Evolutionary conservation across 2,888 invertebrate species (phyloP), one percentile per base, ranked within the genome.

Genomic region (Laspeyria flexula): DNA sequence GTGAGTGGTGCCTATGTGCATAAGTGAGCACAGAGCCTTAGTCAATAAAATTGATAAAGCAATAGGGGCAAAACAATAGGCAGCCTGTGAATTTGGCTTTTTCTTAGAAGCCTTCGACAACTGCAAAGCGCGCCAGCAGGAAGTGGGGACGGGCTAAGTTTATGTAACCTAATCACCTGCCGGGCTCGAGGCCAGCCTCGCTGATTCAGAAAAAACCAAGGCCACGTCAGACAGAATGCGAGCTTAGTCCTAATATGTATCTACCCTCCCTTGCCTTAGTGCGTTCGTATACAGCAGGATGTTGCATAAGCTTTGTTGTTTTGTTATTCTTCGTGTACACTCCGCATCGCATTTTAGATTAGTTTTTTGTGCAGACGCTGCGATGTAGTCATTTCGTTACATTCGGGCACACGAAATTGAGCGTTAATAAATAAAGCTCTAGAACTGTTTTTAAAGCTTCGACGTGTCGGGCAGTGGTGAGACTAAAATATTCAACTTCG

Each of bases 161-260:
- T 91, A 90, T 90, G 91, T 91, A 92, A 92, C 89, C 86, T 89
- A 92, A 92, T 92, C 92, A 92, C 91, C 92, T 92, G 90, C 88
- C 83, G 65, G 53, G 79, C 77, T 83, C 86, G 86, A 87, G 89
- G 88, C 85, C 86, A 86, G 77, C 55, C 72, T 71, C 75, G 75
- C 67, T 71, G 72, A 75, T 82, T 83, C 78, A 84, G 81, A 88
- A 90, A 88, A 90, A 89, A 89, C 83, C 90, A 91, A 91, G 91
- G 91, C 81, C 83, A 88, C 73, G 65, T 63, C 82, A 81, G 77
- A 77, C 87, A 77, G 75, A 88, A 83, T 78, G 76, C 79, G 79
- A 81, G 80, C 77, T 77, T 75, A 80, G 79, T 71, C 80, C 78
- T 80, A 80, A 84, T 76, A 79, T 81, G 84, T 81, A 84, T 80